Evolutionary conservation across 2,888 invertebrate species (phyloP).

Genomic region (Hoplodrina blanda): DNA sequence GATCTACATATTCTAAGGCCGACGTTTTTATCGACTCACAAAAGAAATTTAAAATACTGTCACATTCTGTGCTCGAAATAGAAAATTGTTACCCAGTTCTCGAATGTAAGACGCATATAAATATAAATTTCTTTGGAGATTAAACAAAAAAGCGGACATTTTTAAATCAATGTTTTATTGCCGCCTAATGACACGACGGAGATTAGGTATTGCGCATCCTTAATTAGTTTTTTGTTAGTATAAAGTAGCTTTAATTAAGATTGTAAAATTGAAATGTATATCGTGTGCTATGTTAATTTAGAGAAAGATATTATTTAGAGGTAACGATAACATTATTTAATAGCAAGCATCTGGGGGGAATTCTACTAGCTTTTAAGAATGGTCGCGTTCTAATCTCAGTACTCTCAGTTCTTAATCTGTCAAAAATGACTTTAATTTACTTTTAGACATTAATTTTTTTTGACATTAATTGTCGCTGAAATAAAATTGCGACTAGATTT

Average conservation of each 20-base stretch:
- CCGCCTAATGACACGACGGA: conserved; percentile 57
- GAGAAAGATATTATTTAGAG: conserved; percentile 59
- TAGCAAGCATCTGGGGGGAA: conserved; percentile 29
- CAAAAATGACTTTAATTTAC: too few relatives aligned
- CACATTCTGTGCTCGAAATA: conserved; percentile 52
- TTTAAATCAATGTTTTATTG: conserved; percentile 60
- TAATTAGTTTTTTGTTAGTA: conserved; percentile 63
- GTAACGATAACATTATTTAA: conserved; percentile 65
- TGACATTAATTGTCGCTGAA: too few relatives aligned
- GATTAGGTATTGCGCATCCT: conserved; percentile 57
- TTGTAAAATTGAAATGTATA: conserved; percentile 55
- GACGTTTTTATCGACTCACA: conserved; percentile 59
- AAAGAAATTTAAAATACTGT: conserved; percentile 57
- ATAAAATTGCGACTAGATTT: too few relatives aligned
- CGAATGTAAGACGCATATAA: conserved; percentile 50
- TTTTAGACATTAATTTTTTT: too few relatives aligned
- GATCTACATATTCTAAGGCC: conserved; percentile 43
- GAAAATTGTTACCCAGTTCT: conserved; percentile 53
- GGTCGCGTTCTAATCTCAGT: too few relatives aligned
- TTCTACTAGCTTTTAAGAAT: too few relatives aligned
- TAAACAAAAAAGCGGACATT: conserved; percentile 51
- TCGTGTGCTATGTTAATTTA: conserved; percentile 58
- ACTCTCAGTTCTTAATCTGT: too few relatives aligned
- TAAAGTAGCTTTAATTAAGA: conserved; percentile 62
- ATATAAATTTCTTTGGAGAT: conserved; percentile 44